These are phyloP conservation scores for Paratrypauchen microcephalus DNA, from an alignment of 2,797 vertebrate species.

Conservation along the genomic window DNA sequence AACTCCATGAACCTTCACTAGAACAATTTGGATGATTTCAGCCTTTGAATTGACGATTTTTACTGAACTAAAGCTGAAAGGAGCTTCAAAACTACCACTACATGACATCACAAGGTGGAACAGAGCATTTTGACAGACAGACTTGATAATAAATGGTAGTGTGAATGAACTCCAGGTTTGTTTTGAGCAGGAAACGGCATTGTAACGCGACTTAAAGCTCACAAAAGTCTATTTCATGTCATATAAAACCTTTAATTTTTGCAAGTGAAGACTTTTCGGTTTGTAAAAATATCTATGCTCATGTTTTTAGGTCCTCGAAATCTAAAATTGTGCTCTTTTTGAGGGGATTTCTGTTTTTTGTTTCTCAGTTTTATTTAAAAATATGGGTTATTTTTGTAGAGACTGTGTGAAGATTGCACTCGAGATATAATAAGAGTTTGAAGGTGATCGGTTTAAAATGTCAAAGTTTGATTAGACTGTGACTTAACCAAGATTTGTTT, in stretches of 20 bases:
- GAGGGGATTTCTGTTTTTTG: slow-evolving; percentile 6
- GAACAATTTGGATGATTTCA: too few species aligned
- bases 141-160: too few species aligned
- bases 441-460: slow-evolving; percentile 16
- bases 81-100: too few species aligned
- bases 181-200: too few species aligned
- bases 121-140: too few species aligned
- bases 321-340: slow-evolving; percentile 11
- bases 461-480: slow-evolving; percentile 25
- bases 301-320: neutral
- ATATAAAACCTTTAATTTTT: neutral
- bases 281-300: neutral
- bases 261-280: neutral
- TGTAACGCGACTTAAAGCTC: too few species aligned
- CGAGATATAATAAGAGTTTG: slow-evolving; percentile 49
- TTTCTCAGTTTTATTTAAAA: neutral
- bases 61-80: too few species aligned
- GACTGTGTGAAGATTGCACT: slow-evolving; percentile 58
- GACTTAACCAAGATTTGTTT: slow-evolving; percentile 14
- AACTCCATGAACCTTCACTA: too few species aligned
- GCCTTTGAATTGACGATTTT: too few species aligned
- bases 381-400: slow-evolving; percentile 26
- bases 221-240: too few species aligned
- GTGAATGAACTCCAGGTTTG: too few species aligned
- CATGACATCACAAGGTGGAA: too few species aligned